These are phyloP conservation scores for Sardina pilchardus DNA, from an alignment of 2,113 vertebrate species.

Conservation along the genomic window DNA sequence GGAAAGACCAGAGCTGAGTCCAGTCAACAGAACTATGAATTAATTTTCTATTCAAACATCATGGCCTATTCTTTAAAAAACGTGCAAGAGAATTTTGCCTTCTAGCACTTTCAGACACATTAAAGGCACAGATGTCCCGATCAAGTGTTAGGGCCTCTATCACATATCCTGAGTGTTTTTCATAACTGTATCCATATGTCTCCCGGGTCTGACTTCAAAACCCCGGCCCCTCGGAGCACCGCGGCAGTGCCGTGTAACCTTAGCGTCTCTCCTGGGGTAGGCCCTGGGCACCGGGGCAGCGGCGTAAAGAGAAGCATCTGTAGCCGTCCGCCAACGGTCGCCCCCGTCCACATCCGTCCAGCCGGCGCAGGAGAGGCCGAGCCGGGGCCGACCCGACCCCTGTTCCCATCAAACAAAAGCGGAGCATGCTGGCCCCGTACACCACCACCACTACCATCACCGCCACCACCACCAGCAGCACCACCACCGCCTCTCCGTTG, in stretches of 20 bases:
- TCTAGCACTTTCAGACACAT: background rate
- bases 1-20: background rate
- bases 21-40: background rate
- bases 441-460: background rate
- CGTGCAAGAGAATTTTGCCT: background rate
- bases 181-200: constrained; percentile 68
- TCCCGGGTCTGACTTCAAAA: constrained; percentile 61
- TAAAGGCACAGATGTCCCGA: constrained; percentile 30
- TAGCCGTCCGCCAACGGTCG: constrained; percentile 46
- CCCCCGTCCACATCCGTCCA: constrained; percentile 24
- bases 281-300: constrained; percentile 20
- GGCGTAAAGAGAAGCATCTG: constrained; percentile 59
- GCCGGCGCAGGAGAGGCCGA: background rate
- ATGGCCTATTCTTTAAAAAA: background rate
- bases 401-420: constrained; percentile 24
- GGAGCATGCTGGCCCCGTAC: background rate
- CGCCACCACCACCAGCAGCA: background rate
- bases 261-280: constrained; percentile 56
- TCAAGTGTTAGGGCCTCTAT: constrained; percentile 52
- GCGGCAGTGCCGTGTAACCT: constrained; percentile 60
- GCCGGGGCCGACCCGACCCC: background rate
- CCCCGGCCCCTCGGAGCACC: constrained; percentile 61
- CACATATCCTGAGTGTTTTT: constrained; percentile 41
- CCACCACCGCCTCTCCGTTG: background rate
- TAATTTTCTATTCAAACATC: background rate